Evolutionary conservation across 2,888 invertebrate genomes (phyloP).

Genomic region (Microctonus hyperodae): DNA sequence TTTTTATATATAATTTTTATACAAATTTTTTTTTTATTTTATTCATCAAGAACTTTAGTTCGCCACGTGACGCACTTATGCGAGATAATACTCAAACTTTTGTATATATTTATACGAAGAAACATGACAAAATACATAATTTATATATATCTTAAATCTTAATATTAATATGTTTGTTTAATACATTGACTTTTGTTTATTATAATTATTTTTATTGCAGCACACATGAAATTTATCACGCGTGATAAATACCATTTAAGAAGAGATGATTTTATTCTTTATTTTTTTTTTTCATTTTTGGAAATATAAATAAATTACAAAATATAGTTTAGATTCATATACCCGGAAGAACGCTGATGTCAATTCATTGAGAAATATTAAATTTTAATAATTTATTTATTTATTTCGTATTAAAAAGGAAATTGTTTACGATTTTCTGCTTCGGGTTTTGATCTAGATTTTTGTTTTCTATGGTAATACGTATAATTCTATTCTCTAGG

Average conservation of each 20-base stretch:
- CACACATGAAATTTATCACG: constrained; percentile 18
- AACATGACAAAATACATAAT: constrained; percentile 61
- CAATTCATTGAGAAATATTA: constrained; percentile 36
- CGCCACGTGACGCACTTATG: constrained; percentile 43
- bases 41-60: constrained; percentile 43
- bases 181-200: constrained; percentile 17
- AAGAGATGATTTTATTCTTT: constrained; percentile 58
- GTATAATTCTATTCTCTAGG: neutral
- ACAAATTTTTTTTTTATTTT: constrained; percentile 48
- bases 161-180: constrained; percentile 23
- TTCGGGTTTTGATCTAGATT: constrained; percentile 9
- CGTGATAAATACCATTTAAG: constrained; percentile 13
- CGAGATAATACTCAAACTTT: constrained; percentile 56
- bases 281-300: constrained; percentile 50
- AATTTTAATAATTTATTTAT: too few species aligned
- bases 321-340: constrained; percentile 54
- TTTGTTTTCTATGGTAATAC: neutral
- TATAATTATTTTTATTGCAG: constrained; percentile 27
- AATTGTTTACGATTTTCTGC: neutral
- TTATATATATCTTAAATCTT: constrained; percentile 55
- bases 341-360: constrained; percentile 51
- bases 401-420: neutral
- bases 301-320: constrained; percentile 63
- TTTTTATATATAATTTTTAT: constrained; percentile 39
- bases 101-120: constrained; percentile 62